Evolutionary conservation across 1,140 invertebrate species (phyloP), one percentile per base, ranked within the genome.

Genomic region (Megalopta genalis): DNA sequence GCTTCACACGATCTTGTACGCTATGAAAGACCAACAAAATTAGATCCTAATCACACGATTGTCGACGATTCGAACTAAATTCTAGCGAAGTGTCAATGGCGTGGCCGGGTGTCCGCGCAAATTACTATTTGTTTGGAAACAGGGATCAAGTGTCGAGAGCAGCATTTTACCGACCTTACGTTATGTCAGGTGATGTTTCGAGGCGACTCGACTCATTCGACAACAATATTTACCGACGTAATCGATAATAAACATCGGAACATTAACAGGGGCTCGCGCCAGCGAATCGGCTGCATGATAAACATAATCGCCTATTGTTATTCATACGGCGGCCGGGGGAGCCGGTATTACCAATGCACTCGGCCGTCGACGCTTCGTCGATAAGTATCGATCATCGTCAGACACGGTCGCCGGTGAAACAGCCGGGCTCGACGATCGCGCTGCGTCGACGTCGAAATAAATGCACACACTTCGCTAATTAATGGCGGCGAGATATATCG

Each of bases 381-480:
- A 37, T 37, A 37, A 63, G 3, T 63, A 37, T 63, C 27, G 60
- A 37, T 9, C 7, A 32, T 37, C 14, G 27, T 27, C 16, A 25
- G 60, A n/a, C 60, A 27, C 14, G 10, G 25, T 16, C 23, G 10
- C 0, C 25, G 60, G 12, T 62, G 25, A 21, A 52, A 52, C 7
- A 21, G 37, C 32, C 2, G 42, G 2, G 10, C 9, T 12, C 12
- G 65, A 59, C n/a, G 27, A 70, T 70, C 27, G 69, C 49, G 74
- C 46, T 62, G 57, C 14, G 42, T 65, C 62, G 54, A 64, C 69
- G 27, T 2, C 46, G 8, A 57, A 64, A 64, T 62, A 77, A 71
- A 72, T 78, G 72, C 37, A 39, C 32, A 39, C 32, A 57, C 52
- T 54, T 72, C 46, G 37, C 32, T 78, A 78, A 78, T 78, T 72